These are phyloP conservation scores for Odontothrips loti DNA, from an alignment of 2,888 invertebrate species.

Conservation along the genomic window DNA sequence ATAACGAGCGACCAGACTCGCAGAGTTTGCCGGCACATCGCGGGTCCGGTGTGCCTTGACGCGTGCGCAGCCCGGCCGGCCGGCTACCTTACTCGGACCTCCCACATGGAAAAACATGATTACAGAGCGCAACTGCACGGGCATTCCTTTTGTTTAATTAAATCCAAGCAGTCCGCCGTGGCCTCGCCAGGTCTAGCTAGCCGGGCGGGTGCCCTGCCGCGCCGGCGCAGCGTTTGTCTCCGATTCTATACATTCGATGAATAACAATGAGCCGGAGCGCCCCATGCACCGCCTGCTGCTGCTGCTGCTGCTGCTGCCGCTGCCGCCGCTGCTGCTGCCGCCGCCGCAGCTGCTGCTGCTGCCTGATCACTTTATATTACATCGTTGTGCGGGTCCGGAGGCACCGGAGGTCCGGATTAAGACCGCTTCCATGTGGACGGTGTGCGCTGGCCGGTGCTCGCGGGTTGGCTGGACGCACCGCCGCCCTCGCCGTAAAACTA, in stretches of 20 bases:
- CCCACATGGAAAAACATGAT: background rate
- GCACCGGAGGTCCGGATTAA: too few relatives aligned
- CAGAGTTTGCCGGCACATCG: too few relatives aligned
- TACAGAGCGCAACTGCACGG: background rate
- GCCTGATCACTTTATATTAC: background rate
- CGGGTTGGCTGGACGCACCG: too few relatives aligned
- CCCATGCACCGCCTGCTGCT: background rate
- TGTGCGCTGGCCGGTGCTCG: too few relatives aligned
- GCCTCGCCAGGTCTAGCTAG: background rate
- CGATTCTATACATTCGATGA: slow-evolving; percentile 12
- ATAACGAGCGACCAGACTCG: too few relatives aligned
- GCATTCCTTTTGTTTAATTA: slow-evolving; percentile 21
- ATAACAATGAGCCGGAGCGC: slow-evolving; percentile 7
- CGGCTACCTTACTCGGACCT: background rate
- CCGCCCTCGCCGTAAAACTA: too few relatives aligned
- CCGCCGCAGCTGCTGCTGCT: background rate
- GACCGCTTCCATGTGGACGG: too few relatives aligned
- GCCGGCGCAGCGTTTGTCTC: background rate
- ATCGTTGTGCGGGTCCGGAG: too few relatives aligned
- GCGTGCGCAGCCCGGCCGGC: too few relatives aligned
- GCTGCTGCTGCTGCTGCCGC: background rate
- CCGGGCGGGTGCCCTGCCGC: background rate
- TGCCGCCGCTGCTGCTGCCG: background rate
- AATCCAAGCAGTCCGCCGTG: background rate
- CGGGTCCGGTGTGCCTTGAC: too few relatives aligned